A percentile compares a stretch with the other conserved stretches of the same genome.
These are phyloP conservation scores for Acrocera orbiculus DNA, from an alignment of 2,888 invertebrate species.

Conservation along the genomic window DNA sequence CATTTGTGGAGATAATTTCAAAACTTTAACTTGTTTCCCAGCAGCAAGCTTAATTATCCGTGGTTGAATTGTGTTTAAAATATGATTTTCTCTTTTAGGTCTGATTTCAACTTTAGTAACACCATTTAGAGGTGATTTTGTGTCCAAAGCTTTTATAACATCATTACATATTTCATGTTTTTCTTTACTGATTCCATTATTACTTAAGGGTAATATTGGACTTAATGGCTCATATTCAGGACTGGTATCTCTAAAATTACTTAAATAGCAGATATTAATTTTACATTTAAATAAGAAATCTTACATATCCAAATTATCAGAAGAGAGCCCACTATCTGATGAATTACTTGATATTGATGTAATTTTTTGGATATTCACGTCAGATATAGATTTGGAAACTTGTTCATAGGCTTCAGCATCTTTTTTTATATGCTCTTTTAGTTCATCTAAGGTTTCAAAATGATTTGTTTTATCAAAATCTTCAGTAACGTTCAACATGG, in stretches of 20 bases:
- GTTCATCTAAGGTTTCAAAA: slow-evolving; percentile 31
- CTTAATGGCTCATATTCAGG: slow-evolving; percentile 16
- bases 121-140: not conserved
- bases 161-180: not conserved
- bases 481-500: slow-evolving; percentile 44
- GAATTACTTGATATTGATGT: slow-evolving; percentile 15
- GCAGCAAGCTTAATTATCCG: slow-evolving; percentile 6
- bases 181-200: slow-evolving; percentile 11
- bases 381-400: slow-evolving; percentile 14
- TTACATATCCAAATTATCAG: slow-evolving; percentile 41
- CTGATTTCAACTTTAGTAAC: slow-evolving; percentile 8
- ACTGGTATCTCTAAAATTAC: slow-evolving; percentile 14
- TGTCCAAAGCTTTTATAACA: slow-evolving; percentile 1
- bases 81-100: too few relatives aligned
- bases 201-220: slow-evolving; percentile 15
- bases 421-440: slow-evolving; percentile 18
- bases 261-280: slow-evolving; percentile 1
- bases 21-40: slow-evolving; percentile 14
- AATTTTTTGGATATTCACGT: not conserved
- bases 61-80: slow-evolving; percentile 1
- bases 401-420: slow-evolving; percentile 25
- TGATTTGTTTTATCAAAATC: slow-evolving; percentile 33
- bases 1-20: slow-evolving; percentile 14
- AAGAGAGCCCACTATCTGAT: slow-evolving; percentile 55
- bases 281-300: slow-evolving; percentile 13